Evolutionary conservation across 2,888 invertebrate genomes (phyloP), one percentile per base, ranked within the genome.

Genomic region (Myathropa florea): DNA sequence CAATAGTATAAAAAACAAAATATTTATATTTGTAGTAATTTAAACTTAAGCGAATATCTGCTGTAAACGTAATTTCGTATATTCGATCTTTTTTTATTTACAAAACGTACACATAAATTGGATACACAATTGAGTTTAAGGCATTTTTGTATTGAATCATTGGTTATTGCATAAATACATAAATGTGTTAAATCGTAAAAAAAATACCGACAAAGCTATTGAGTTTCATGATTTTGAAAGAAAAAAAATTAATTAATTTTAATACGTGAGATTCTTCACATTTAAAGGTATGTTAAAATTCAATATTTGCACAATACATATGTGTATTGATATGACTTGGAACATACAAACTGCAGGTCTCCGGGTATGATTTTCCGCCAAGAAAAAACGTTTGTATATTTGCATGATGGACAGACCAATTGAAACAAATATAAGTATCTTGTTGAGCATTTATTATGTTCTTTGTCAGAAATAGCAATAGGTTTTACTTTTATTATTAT

Each of bases 211-310:
- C 79, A 65, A 63, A 76, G 46, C 46, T 67, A 83, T 87, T 72
- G 70, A 70, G 61, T 72, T 83, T 72, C 46, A 81, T 72, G 65
- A 68, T 39, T 79, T 57, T 81, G 78, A 83, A 83, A 21, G 79
- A 88, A 70, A 75, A 88, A 87, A 81, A 88, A 88, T 81, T 78
- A n/a, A n/a, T n/a, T n/a, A n/a, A n/a, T n/a, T n/a, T n/a, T n/a
- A n/a, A n/a, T 79, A 88, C 68, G 67, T 67, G 82, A 79, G 79
- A 77, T 59, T 76, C 36, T 73, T 72, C 73, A 70, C 80, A 77
- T 82, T 84, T 85, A 80, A 78, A 84, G 63, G 77, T 76, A 88
- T 80, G 76, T 77, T 88, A 70, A 88, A 82, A 76, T 71, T 68
- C 83, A 83, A 88, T 88, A 30, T 7, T 30, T 7, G 30, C 30